Evolutionary conservation across 2,888 invertebrate species (phyloP), one percentile per base, ranked within the genome.

Genomic region (Autographa pulchrina): DNA sequence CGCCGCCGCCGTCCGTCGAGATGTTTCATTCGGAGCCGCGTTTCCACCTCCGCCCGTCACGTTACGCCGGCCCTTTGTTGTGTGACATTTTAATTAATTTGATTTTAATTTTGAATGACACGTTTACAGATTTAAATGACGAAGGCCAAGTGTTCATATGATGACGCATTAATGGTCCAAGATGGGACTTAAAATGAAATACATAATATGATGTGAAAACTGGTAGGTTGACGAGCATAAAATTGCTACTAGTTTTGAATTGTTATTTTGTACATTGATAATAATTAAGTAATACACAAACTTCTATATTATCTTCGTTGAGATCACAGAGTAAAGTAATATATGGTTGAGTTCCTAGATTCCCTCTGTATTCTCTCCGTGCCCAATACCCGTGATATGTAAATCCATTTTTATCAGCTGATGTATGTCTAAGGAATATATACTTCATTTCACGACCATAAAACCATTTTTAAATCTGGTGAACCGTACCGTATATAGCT

Each of bases 81-180:
- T 76, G 84, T 91, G 92, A 92, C 93, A 89, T 91, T 93, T 93
- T 93, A 92, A 94, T 94, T 94, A 94, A 94, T 94, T 88, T 85
- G 85, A 89, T 89, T 91, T 88, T 87, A 89, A 92, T 90, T 87
- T 88, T 87, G 87, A 90, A 90, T 88, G 91, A 91, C 91, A 88
- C 85, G 64, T 82, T 82, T 85, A 85, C 83, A 85, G 84, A 86
- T 89, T 87, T 88, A 84, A 85, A 84, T 92, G 91, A 93, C 87
- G 89, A 90, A 89, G 92, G 91, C 89, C 78, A 68, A 74, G 54
- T 81, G 56, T 78, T 74, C 70, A 64, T 59, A 54, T n/a, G 43
- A 35, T 43, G 20, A 67, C 43, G 54, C 38, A 32, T 43, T 74
- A 70, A 78, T 71, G 74, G 66, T 61, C 56, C 67, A 20, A 18